phyloP scores from a whole-genome alignment of 1,140 invertebrate species.

The Berghia stephanieae region DNA sequence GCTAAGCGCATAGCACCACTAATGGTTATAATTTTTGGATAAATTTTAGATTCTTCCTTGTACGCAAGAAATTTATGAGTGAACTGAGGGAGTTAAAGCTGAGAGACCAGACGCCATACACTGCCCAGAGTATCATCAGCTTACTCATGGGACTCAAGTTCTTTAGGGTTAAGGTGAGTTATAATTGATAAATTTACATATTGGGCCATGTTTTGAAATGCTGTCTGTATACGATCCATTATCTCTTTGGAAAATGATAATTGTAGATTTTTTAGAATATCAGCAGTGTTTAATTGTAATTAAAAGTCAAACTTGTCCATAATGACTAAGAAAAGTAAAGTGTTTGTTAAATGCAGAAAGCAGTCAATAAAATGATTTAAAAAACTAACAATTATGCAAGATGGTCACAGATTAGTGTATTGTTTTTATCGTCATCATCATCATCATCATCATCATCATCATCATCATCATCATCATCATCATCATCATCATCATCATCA shows the following conservation, averaged over 20 bases:
- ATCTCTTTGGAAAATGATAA: no score
- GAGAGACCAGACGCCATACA: conserved; percentile 87
- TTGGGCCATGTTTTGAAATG: no score
- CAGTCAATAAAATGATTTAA: no score
- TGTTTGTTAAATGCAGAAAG: no score
- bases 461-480: conserved; percentile 30
- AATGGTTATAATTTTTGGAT: conserved; percentile 21
- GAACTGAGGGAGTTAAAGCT: conserved; percentile 90
- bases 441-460: conserved; percentile 28
- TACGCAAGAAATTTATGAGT: conserved; percentile 90
- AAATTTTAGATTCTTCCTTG: conserved; percentile 81
- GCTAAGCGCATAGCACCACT: no score
- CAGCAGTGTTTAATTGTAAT: no score
- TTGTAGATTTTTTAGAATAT: no score
- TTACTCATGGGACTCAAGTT: conserved; percentile 99
- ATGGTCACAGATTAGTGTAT: no score
- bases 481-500: conserved; percentile 25
- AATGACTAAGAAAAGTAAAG: no score
- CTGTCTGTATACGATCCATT: no score
- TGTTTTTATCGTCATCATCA: conserved; percentile 7
- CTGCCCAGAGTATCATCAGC: conserved; percentile 95
- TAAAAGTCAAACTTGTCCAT: no score
- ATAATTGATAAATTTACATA: not conserved
- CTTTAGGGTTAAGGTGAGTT: conserved; percentile 84
- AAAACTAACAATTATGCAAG: no score